Conservation (phyloP, 2,888 invertebrate genomes). For the Philereme transversata region DNA sequence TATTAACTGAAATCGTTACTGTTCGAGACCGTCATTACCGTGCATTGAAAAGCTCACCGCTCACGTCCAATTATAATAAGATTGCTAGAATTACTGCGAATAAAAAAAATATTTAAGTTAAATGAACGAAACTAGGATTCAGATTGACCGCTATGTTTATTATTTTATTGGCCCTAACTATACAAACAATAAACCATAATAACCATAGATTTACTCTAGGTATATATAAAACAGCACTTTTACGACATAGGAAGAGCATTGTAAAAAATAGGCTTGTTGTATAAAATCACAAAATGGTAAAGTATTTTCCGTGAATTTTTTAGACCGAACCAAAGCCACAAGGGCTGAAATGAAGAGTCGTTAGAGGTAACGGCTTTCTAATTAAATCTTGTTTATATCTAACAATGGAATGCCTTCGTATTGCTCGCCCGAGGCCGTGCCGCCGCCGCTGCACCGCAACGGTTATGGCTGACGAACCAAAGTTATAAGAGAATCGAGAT, state of each 20-base stretch:
- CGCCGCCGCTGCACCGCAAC: constrained; percentile 36
- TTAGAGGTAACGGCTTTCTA: constrained; percentile 53
- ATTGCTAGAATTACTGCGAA: constrained; percentile 7
- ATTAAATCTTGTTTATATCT: constrained; percentile 65
- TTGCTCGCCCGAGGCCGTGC: constrained; percentile 51
- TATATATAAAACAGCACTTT: no score
- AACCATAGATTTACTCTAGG: no score
- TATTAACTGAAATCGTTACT: neutral
- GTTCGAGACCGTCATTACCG: neutral
- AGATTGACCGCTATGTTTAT: neutral
- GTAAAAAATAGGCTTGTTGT: no score
- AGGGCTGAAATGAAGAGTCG: constrained; percentile 36
- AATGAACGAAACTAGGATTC: neutral
- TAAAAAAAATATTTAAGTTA: constrained; percentile 7
- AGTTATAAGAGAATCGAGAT: neutral
- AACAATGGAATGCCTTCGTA: constrained; percentile 58
- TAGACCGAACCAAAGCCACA: neutral
- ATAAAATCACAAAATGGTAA: no score
- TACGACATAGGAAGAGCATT: no score
- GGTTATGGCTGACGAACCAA: constrained; percentile 4
- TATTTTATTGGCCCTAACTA: neutral
- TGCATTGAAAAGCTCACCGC: constrained; percentile 7
- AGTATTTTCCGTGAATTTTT: no score
- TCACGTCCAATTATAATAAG: constrained; percentile 5
- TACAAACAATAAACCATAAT: neutral